These are phyloP conservation scores for Dolomedes plantarius DNA, from an alignment of 2,888 invertebrate species.

Conservation along the genomic window DNA sequence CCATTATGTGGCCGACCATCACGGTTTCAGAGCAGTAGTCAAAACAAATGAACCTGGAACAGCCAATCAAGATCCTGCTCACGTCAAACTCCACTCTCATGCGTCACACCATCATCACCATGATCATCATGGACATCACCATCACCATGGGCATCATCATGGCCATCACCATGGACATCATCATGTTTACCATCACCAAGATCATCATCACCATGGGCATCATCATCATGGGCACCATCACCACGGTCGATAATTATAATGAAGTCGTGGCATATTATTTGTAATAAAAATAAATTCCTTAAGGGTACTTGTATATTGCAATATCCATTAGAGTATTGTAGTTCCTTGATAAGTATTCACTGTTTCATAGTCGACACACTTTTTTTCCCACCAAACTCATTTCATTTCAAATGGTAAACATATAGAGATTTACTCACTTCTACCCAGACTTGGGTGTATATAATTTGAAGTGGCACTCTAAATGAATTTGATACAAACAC, in stretches of 20 bases:
- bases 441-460: no score
- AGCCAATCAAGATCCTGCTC: constrained; percentile 45
- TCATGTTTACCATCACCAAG: constrained; percentile 32
- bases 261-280: no score
- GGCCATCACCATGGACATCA: constrained; percentile 26
- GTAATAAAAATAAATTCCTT: no score
- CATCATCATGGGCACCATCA: neutral
- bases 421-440: no score
- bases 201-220: constrained; percentile 1
- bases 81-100: constrained; percentile 41
- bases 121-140: constrained; percentile 48
- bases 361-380: no score
- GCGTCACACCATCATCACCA: constrained; percentile 39
- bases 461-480: no score
- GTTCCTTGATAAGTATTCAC: no score
- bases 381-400: no score
- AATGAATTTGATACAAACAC: no score
- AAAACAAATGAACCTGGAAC: constrained; percentile 36
- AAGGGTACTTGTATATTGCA: no score
- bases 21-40: constrained; percentile 31
- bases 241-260: neutral
- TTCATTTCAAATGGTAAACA: no score
- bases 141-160: constrained; percentile 12
- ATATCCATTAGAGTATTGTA: no score
- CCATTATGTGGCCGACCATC: constrained; percentile 19